Percentiles rank a stretch among this genome's conserved stretches.
Conservation (phyloP, 2,113 vertebrate genomes). For the Ctenomys sociabilis region DNA sequence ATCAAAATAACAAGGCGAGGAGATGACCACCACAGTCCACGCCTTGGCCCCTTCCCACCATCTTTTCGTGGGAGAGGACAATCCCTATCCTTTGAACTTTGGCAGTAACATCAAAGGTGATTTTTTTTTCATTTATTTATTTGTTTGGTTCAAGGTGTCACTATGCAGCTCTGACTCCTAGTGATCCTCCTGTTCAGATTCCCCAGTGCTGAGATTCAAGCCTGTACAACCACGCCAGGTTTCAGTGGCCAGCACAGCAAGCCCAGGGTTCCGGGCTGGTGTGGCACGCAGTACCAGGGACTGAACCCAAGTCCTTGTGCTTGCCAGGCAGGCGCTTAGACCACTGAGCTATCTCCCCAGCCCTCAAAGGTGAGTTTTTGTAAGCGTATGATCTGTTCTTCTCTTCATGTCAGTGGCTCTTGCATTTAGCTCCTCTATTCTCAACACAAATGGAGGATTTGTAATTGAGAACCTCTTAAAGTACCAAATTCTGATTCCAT, state of each 20-base stretch:
- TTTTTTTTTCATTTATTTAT: not conserved
- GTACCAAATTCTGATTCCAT: no score
- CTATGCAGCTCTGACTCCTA: no score
- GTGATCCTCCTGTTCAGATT: no score
- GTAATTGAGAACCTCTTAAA: conserved; percentile 2
- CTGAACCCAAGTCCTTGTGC: no score
- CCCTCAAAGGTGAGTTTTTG: not conserved
- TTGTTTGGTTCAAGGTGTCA: no score
- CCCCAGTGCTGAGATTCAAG: no score
- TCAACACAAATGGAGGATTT: not conserved
- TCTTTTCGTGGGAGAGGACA: not conserved
- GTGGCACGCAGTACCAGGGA: no score
- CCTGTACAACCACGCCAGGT: no score
- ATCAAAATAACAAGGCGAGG: not conserved
- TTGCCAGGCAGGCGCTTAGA: no score
- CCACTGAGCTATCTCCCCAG: no score
- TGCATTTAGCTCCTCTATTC: not conserved
- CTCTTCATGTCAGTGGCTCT: not conserved
- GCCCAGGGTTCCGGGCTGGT: no score
- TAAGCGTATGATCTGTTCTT: not conserved
- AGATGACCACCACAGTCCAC: not conserved
- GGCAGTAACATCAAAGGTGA: not conserved
- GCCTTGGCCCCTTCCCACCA: not conserved
- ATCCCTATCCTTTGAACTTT: not conserved
- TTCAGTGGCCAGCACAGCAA: no score